Conservation (phyloP, 1,140 invertebrate species). For the Euborellia annulipes region DNA sequence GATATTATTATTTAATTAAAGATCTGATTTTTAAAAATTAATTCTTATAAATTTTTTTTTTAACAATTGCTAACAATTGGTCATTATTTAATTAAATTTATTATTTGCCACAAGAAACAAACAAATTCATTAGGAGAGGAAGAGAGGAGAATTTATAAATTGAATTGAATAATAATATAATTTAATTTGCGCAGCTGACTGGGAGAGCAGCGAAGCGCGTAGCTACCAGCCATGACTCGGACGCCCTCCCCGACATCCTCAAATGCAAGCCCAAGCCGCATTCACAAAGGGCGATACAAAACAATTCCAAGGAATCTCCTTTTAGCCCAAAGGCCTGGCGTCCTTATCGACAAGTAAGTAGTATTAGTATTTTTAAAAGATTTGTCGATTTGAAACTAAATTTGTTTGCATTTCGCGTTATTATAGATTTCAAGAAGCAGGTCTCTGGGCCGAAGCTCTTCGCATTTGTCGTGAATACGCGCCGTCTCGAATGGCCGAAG, state of each 20-base stretch:
- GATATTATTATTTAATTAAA: too few species aligned
- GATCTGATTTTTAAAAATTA: too few species aligned
- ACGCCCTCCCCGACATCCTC: slow-evolving; percentile 73
- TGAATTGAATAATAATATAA: too few species aligned
- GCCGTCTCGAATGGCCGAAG: slow-evolving; percentile 57
- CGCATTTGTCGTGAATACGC: slow-evolving; percentile 88
- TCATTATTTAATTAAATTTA: too few species aligned
- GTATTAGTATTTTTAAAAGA: neutral
- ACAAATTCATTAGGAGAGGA: too few species aligned
- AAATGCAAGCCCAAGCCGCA: slow-evolving; percentile 64
- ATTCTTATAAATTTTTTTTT: too few species aligned
- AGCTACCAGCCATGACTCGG: slow-evolving; percentile 67
- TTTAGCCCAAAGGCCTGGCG: slow-evolving; percentile 79
- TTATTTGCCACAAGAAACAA: too few species aligned
- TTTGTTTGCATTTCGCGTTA: slow-evolving; percentile 1
- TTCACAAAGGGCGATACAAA: slow-evolving; percentile 58
- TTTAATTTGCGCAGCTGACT: too few species aligned
- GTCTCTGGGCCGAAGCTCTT: slow-evolving; percentile 89
- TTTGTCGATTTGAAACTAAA: neutral
- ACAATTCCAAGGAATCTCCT: slow-evolving; percentile 78
- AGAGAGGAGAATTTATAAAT: too few species aligned
- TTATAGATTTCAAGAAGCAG: slow-evolving; percentile 37
- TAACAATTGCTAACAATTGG: too few species aligned
- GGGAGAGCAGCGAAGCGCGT: slow-evolving; percentile 74
- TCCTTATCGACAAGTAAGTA: slow-evolving; percentile 80